phyloP scores from a whole-genome alignment of 2,888 invertebrate species.

The Amblyjoppa proteus region DNA sequence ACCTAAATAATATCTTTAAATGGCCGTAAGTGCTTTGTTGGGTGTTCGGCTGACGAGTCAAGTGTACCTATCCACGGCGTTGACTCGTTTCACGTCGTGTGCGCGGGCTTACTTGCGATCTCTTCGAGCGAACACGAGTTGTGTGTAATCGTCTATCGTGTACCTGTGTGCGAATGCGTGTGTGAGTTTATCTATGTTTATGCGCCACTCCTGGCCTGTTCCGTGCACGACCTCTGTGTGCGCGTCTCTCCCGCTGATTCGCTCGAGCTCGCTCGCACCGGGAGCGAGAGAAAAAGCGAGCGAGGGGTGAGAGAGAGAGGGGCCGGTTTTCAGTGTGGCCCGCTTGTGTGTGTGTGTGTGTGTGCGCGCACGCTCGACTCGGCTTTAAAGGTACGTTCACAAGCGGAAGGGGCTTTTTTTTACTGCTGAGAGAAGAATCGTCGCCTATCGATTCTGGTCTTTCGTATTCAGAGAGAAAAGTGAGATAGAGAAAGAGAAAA shows the following conservation, averaged over 20 bases:
- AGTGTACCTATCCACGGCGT: conserved; percentile 72
- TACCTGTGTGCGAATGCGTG: conserved; percentile 38
- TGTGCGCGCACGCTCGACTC: conserved; percentile 53
- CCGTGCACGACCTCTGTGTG: conserved; percentile 67
- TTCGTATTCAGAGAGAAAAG: neutral
- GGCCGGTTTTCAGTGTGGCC: conserved; percentile 41
- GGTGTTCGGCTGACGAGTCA: conserved; percentile 75
- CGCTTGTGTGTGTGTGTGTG: conserved; percentile 17
- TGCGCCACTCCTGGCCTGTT: conserved; percentile 31
- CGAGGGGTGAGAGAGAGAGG: conserved; percentile 51
- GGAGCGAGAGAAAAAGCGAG: conserved; percentile 62
- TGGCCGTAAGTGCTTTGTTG: conserved; percentile 74
- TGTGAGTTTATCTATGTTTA: conserved; percentile 46
- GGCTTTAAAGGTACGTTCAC: conserved; percentile 63
- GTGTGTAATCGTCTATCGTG: neutral
- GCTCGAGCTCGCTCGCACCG: conserved; percentile 34
- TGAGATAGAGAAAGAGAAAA: conserved; percentile 3
- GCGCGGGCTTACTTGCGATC: conserved; percentile 42
- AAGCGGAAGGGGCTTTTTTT: conserved; percentile 46
- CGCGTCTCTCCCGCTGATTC: conserved; percentile 55
- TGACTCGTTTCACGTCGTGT: conserved; percentile 43
- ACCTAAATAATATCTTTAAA: conserved; percentile 73
- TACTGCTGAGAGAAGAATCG: conserved; percentile 44
- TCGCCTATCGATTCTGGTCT: conserved; percentile 55
- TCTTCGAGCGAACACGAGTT: conserved; percentile 33